Evolutionary conservation across 2,888 invertebrate species (phyloP), one percentile per base, ranked within the genome.

Genomic region (Dysmachus trigonus): DNA sequence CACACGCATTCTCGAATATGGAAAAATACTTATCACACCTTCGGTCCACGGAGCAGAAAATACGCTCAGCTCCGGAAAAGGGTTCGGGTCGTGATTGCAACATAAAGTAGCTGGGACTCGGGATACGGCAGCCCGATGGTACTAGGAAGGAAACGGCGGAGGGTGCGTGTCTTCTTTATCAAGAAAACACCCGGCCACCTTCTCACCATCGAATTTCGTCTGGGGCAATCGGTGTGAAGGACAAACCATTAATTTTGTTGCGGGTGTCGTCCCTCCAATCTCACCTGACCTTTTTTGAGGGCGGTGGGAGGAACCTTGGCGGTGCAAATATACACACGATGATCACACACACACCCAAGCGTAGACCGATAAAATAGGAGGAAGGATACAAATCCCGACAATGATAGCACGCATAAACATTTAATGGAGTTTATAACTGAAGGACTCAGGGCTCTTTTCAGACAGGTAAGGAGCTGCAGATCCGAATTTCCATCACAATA

Each of bases 11-110:
- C 15, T 38, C 33, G 62, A 85, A 85, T 85, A 85, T 85, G 76
- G 72, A 85, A 85, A 62, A 85, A 76, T 85, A 76, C 76, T 85
- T 85, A 85, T 85, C 85, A 76, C 85, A 76, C 85, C 76, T 83
- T 72, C 33, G 71, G 72, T 72, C 83, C 83, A 62, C n/a, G 41
- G 41, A 83, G 72, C 83, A 83, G 83, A 83, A 83, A 83, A 72
- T 72, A 72, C 41, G 35, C 83, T 83, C 72, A 83, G 41, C 41
- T n/a, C 27, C 31, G 83, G 72, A 83, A 82, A 83, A 72, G 83
- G 83, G 81, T 81, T 83, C 47, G 53, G 72, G 83, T 72, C 71
- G 71, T 83, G 83, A 83, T 83, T 83, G 83, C 41, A 83, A 72
- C 83, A 83, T 83, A 83, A 83, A 83, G 47, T 38, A 83, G 81